Evolutionary conservation across 2,888 invertebrate genomes (phyloP).

Genomic region (Limnephilus marmoratus): DNA sequence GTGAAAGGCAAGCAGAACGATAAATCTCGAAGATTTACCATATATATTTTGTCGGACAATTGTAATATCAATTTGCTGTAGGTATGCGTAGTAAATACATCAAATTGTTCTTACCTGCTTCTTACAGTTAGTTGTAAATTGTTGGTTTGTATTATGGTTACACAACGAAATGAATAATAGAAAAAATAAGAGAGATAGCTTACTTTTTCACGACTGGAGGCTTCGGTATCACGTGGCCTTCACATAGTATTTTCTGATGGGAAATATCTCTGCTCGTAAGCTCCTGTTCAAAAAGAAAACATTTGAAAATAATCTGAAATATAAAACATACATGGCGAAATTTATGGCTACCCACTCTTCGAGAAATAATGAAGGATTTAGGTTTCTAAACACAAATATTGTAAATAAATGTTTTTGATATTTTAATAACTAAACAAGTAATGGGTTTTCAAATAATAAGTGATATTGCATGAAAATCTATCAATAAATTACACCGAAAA

Average conservation of each 20-base stretch:
- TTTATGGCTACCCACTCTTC: too few species aligned
- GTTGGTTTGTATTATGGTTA: neutral
- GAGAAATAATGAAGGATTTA: too few species aligned
- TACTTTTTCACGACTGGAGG: slow-evolving; percentile 48
- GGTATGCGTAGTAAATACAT: neutral
- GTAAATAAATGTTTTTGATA: too few species aligned
- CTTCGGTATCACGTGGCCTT: slow-evolving; percentile 60
- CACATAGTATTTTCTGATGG: slow-evolving; percentile 57
- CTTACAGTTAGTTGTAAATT: neutral
- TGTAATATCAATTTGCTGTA: neutral
- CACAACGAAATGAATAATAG: neutral
- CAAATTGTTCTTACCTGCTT: neutral
- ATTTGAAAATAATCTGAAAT: neutral
- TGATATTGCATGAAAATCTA: too few species aligned
- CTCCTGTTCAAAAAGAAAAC: neutral
- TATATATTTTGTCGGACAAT: slow-evolving; percentile 2
- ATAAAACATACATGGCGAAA: neutral
- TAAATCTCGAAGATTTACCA: neutral
- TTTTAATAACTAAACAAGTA: too few species aligned
- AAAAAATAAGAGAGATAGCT: slow-evolving; percentile 28
- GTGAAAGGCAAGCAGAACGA: neutral
- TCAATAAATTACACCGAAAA: too few species aligned
- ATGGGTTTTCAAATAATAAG: too few species aligned
- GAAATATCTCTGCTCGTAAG: slow-evolving; percentile 21
- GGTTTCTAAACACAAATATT: too few species aligned